Base-by-base conservation (phyloP, 2,888 invertebrate genomes). In the Cyclophora punctaria region DNA sequence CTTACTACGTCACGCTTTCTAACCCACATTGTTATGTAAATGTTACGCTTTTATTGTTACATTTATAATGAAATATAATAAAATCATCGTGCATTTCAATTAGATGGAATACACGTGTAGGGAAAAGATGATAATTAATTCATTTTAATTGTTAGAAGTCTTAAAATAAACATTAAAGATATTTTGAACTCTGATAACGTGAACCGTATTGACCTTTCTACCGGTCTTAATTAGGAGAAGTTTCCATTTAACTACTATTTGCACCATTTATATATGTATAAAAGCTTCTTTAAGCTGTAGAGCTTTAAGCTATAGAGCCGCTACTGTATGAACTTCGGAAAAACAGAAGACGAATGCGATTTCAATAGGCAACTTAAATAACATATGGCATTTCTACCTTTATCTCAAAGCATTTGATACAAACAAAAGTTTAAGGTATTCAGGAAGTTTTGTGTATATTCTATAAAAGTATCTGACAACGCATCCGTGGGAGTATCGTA, bases 401-500 rank as follows among this genome's bases (percentile, higher is more conserved):
- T 20, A 20, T 20, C 20, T 20, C 20, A 20, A 20, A 20, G 20
- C 20, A 20, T 20, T 20, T 20, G 20, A 20, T 20, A 20, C 20
- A 20, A 20, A 20, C 20, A 20, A 20, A 20, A 20, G 20, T 20
- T 20, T 20, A 5, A 37, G n/a, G 20, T 45, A 58, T 53, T 53
- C 58, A 56, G 58, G 56, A 58, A 61, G 53, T 51, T 50, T 51
- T 53, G 46, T 53, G 41, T 34, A 35, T 42, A 44, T 33, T 44
- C 20, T 44, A 49, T 55, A 47, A 69, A 67, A 61, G 33, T 34
- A 44, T 60, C 57, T 59, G 55, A 57, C 65, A 69, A 64, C 59
- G 56, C 60, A 62, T 65, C 71, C 86, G 86, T 87, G 86, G 80
- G 86, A 87, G 75, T 75, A 69, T 70, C 75, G 79, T 75, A 76